A percentile compares a stretch with the other conserved stretches of the same genome.
These are phyloP conservation scores for Halesus radiatus DNA, from an alignment of 1,140 invertebrate species.

Conservation along the genomic window DNA sequence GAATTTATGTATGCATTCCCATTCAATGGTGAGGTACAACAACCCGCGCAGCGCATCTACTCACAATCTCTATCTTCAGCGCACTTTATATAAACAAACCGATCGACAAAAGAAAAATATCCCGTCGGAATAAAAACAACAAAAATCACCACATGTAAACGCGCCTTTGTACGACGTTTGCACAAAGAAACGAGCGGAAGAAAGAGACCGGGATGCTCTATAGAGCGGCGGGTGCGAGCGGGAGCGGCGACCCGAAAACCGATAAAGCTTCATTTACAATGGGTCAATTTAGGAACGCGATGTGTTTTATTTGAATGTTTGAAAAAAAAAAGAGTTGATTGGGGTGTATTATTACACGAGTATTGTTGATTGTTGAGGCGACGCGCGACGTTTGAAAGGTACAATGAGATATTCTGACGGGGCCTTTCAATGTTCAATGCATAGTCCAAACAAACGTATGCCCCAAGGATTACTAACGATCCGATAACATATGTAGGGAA, in stretches of 20 bases:
- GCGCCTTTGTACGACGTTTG: background rate
- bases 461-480: no score
- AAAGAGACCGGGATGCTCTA: background rate
- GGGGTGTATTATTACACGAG: constrained; percentile 7
- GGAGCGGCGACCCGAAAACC: background rate
- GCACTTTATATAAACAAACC: background rate
- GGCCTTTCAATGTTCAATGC: no score
- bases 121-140: constrained; percentile 13
- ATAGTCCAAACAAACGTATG: no score
- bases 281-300: constrained; percentile 26
- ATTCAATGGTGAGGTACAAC: no score
- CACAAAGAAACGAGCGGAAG: constrained; percentile 3
- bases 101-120: constrained; percentile 10
- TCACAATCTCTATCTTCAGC: no score
- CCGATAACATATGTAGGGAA: no score
- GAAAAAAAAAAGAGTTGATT: background rate
- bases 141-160: constrained; percentile 11
- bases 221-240: background rate
- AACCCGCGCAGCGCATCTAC: no score
- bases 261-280: constrained; percentile 22
- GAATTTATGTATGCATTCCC: no score
- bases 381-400: no score
- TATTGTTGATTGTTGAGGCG: no score
- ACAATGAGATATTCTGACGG: no score
- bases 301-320: constrained; percentile 16